A percentile compares a stretch with the other conserved stretches of the same genome.
Evolutionary conservation across 2,888 invertebrate genomes (phyloP).

Genomic region (Drosophila vallismaia): DNA sequence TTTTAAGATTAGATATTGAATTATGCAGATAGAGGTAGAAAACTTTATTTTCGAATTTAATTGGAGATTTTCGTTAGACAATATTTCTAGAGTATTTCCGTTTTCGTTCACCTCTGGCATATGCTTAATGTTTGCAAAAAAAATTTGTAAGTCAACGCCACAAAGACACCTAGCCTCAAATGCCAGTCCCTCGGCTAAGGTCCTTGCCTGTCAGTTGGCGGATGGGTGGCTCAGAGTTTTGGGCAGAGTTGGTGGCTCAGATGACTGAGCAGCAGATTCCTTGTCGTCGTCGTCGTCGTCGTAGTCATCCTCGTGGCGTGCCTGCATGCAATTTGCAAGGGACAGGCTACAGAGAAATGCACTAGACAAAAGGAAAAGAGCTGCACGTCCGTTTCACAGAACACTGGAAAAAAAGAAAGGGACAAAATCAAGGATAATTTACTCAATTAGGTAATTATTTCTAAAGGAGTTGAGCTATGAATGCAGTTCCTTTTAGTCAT

Average conservation of each 20-base stretch:
- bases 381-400: conserved; percentile 45
- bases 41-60: neutral
- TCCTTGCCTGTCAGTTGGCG: conserved; percentile 22
- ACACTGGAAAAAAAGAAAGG: neutral
- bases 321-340: conserved; percentile 55
- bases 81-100: conserved; percentile 6
- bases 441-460: neutral
- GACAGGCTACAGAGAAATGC: conserved; percentile 41
- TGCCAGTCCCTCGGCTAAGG: conserved; percentile 17
- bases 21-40: neutral
- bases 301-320: conserved; percentile 44
- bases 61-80: neutral
- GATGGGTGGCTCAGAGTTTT: conserved; percentile 6
- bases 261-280: conserved; percentile 9
- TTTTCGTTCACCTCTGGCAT: conserved; percentile 10
- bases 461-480: too few relatives aligned
- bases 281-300: conserved; percentile 18
- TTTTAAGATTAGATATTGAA: conserved; percentile 9
- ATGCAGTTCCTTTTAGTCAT: too few relatives aligned
- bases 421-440: neutral
- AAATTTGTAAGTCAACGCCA: conserved; percentile 26
- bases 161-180: conserved; percentile 37
- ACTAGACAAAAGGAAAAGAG: conserved; percentile 50
- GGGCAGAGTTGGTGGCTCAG: conserved; percentile 6
- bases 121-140: conserved; percentile 24